Evolutionary conservation across 2,888 invertebrate species (phyloP).

Genomic region (Uropetala carovei): DNA sequence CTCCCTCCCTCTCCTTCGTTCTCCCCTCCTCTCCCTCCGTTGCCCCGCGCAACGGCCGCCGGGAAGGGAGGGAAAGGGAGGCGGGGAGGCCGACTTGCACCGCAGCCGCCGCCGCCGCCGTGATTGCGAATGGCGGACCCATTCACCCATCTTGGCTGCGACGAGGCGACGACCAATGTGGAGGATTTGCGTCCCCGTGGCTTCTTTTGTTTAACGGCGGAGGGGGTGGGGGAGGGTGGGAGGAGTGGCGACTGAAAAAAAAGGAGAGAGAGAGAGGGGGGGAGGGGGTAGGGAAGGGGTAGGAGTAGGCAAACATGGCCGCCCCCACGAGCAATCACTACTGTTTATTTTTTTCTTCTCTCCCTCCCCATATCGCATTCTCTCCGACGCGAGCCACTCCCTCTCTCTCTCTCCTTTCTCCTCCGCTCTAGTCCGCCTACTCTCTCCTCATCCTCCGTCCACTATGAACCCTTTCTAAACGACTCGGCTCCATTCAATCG

Average conservation of each 20-base stretch:
- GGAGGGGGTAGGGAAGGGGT: neutral
- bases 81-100: neutral
- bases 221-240: neutral
- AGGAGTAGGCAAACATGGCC: neutral
- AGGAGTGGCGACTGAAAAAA: no score
- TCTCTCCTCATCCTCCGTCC: neutral
- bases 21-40: no score
- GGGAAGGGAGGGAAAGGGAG: neutral
- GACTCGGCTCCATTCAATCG: neutral
- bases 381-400: neutral
- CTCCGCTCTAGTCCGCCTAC: neutral
- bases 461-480: neutral
- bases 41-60: neutral
- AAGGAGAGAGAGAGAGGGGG: neutral
- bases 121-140: neutral
- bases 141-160: neutral
- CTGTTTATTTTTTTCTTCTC: neutral
- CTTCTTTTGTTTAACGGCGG: neutral
- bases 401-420: neutral
- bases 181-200: neutral
- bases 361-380: neutral
- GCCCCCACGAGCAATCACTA: conserved; percentile 12
- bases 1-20: no score
- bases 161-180: neutral
- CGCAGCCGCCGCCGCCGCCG: neutral